Evolutionary conservation across 1,140 invertebrate species (phyloP).

Genomic region (Bombyx mori): ASM3026992v2 NC_085109.1:14136001-14136500

Average conservation of each 20-base stretch:
- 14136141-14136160: constrained; percentile 67
- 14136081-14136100: constrained; percentile 71
- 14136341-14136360: constrained; percentile 77
- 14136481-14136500: constrained; percentile 25
- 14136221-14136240: constrained; percentile 74
- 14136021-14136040: constrained; percentile 24
- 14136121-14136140: constrained; percentile 72
- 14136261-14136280: constrained; percentile 76
- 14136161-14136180: constrained; percentile 74
- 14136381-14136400: constrained; percentile 72
- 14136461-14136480: constrained; percentile 63
- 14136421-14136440: constrained; percentile 74
- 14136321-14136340: constrained; percentile 75
- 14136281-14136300: constrained; percentile 75
- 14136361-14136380: constrained; percentile 76
- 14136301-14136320: constrained; percentile 72
- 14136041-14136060: constrained; percentile 38
- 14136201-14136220: constrained; percentile 69
- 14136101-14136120: constrained; percentile 76
- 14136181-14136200: constrained; percentile 59
- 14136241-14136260: constrained; percentile 79
- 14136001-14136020: no score
- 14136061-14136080: constrained; percentile 70
- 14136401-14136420: constrained; percentile 70
- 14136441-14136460: constrained; percentile 80